Conservation (phyloP, 2,888 invertebrate genomes). For the Eremobia ochroleuca region DNA sequence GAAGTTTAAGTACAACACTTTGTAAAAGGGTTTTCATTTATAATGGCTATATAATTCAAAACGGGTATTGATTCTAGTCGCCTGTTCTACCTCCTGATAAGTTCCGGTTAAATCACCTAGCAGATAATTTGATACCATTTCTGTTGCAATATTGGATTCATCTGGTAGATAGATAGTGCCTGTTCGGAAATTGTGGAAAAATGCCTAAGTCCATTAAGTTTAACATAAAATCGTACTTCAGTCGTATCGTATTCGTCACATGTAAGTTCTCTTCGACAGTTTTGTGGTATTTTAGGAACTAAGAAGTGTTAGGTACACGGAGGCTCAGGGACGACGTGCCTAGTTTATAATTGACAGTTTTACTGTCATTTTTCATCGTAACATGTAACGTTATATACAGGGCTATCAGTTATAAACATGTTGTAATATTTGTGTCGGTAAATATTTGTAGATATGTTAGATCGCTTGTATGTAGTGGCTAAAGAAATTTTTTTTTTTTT, state of each 20-base stretch:
- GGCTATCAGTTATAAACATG: neutral
- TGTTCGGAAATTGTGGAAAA: neutral
- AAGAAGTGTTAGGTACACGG: neutral
- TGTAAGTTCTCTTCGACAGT: neutral
- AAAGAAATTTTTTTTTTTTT: neutral
- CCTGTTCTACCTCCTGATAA: neutral
- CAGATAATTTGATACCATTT: neutral
- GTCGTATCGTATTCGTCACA: slow-evolving; percentile 11
- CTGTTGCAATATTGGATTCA: neutral
- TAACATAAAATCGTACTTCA: neutral
- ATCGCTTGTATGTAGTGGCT: neutral
- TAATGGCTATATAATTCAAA: neutral
- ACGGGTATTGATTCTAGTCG: neutral
- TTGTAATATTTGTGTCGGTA: neutral
- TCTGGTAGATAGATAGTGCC: neutral
- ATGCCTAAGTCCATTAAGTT: neutral
- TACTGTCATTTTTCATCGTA: neutral
- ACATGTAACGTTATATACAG: neutral
- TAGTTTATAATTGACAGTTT: slow-evolving; percentile 3
- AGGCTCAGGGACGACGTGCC: neutral
- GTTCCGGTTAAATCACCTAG: neutral
- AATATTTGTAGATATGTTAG: neutral
- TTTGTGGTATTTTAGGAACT: slow-evolving; percentile 15
- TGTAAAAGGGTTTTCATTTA: neutral
- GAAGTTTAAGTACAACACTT: neutral